Base-by-base conservation (phyloP, 2,888 invertebrate species). In the Euzophera pinguis region DNA sequence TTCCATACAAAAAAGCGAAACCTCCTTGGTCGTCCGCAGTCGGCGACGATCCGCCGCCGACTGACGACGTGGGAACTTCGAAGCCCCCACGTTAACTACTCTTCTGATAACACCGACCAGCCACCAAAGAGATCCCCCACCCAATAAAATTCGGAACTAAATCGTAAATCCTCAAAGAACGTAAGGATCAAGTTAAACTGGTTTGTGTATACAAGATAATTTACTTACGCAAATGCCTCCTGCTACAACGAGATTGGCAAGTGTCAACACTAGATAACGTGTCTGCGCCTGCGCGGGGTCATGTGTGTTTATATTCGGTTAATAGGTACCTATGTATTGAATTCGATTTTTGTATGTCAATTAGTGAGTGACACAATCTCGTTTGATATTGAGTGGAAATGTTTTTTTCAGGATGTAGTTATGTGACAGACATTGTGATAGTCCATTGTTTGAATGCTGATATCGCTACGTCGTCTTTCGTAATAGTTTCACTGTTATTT, bases 211-310 rank as follows among this genome's bases (percentile, higher is more conserved):
- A 58, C 10, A n/a, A 4, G 76, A 78, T 77, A 75, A 67, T 64
- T 56, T 72, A 75, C 84, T 86, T 88, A 87, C 88, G 89, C 87
- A 88, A 88, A 84, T 83, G 81, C 74, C 81, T 82, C 78, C 77
- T 72, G 73, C 64, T 64, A 73, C 57, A 70, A 56, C 60, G 57
- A 73, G 79, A 84, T 84, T 78, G 78, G 75, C 77, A 74, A 83
- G 67, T 81, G 81, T 88, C 82, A 87, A 84, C 73, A 83, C 38
- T 27, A 63, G 85, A 86, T 87, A 86, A 75, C 59, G 61, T 57
- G 80, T 81, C 81, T 83, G 69, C 75, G 71, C 61, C 63, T 56
- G 66, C 58, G 65, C 57, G 64, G 71, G 84, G 85, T 85, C 85
- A 80, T 58, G 71, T 68, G 61, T 73, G 70, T 79, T 77, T 76